phyloP scores from a whole-genome alignment of 1,140 invertebrate genomes.

The Lethrus apterus region DNA sequence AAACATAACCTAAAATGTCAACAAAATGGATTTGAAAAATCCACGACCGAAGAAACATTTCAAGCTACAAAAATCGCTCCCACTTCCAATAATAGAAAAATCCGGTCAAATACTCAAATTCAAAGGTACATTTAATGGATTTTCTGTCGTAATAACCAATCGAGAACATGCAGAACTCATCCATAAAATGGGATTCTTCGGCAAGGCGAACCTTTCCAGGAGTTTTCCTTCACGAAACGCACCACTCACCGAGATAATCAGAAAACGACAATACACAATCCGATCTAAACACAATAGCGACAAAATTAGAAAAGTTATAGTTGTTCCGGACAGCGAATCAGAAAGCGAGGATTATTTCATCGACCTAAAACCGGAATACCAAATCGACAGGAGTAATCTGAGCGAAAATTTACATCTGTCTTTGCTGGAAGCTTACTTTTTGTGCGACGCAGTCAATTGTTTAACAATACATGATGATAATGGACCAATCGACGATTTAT shows the following conservation, averaged over 20 bases:
- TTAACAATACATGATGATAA: constrained; percentile 56
- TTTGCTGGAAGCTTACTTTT: constrained; percentile 74
- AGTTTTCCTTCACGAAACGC: constrained; percentile 30
- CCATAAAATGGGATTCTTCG: constrained; percentile 66
- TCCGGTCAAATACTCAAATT: constrained; percentile 33
- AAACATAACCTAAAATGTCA: too few relatives aligned
- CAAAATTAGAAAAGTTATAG: constrained; percentile 43
- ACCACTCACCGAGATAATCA: constrained; percentile 23
- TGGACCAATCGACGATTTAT: constrained; percentile 51
- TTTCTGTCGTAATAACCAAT: constrained; percentile 55
- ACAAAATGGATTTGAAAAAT: constrained; percentile 44
- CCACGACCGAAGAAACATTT: constrained; percentile 42
- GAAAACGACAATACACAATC: constrained; percentile 36
- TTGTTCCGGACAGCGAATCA: constrained; percentile 58
- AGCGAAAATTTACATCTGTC: constrained; percentile 58
- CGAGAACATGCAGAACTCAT: constrained; percentile 51
- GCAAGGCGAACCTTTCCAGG: constrained; percentile 50
- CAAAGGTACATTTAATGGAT: constrained; percentile 53
- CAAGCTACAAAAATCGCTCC: constrained; percentile 33
- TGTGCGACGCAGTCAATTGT: constrained; percentile 66
- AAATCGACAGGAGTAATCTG: constrained; percentile 50
- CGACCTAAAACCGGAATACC: constrained; percentile 51
- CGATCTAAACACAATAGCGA: constrained; percentile 31
- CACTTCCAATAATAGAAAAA: constrained; percentile 42
- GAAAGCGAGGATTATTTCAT: constrained; percentile 58